Base-by-base conservation (phyloP, 2,888 invertebrate species). In the Drosophila neutralis region DNA sequence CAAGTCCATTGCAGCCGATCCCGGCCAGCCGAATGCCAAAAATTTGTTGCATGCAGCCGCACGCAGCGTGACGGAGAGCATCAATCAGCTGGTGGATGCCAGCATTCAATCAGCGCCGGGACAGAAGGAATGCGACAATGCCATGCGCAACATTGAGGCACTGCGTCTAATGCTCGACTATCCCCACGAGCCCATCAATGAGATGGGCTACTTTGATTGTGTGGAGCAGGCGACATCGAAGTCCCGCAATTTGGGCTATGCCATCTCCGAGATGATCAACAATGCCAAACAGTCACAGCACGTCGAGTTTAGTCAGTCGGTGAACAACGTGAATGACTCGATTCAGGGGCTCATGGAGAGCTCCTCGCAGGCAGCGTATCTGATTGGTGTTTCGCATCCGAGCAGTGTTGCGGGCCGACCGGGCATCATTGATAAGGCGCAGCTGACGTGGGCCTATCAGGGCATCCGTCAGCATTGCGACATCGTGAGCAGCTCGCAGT, bases 81-180 rank as follows among this genome's bases (percentile, higher is more conserved):
- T 99, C 80, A 99, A 98, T 92, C 95, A 96, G 83, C 94, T 99
- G 73, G 97, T 98, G 4, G 94, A 94, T 91, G 91, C 92, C 54
- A 93, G 92, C 73, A 98, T 98, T 1, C 96, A 96, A 40, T 97
- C 98, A 0, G 97, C 98, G 0, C 98, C 99, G 0, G 98, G 99
- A 0, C 98, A 98, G 94, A 98, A 97, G 92, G 99, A 99, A 91
- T 99, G 99, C 93, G 98, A 98, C 91, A 98, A 97, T 81, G 98
- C 99, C 1, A 96, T 99, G 62, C 94, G 98, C 76, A 97, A 97
- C 92, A 98, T 99, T 69, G 96, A 97, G 93, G 96, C 97, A 66
- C 95, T 97, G 92, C 95, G 96, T 27, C 96, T 97, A 2, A 94
- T 98, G 73, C 94, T 99, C 57, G 96, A 97, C 82, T 96, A 97